Conservation (phyloP, 2,113 vertebrate species). For the Charadrius vociferus region DNA sequence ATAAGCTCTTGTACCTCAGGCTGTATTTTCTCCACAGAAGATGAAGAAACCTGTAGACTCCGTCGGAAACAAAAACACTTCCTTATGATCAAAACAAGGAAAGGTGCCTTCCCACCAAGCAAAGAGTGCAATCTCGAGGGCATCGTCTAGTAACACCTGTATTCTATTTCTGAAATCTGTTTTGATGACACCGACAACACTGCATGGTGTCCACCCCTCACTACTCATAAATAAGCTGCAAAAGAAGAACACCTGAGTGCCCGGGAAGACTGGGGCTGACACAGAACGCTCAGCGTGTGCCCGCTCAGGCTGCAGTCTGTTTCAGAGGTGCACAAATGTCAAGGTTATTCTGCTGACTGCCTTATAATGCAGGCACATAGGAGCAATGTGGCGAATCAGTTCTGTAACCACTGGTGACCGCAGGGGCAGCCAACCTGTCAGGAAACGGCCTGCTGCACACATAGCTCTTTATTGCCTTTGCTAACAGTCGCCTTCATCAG, state of each 20-base stretch:
- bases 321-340: neutral
- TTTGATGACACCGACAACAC: neutral
- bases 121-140: neutral
- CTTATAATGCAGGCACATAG: neutral
- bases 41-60: neutral
- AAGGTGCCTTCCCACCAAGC: neutral
- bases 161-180: neutral
- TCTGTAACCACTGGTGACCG: neutral
- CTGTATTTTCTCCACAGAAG: neutral
- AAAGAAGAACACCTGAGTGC: neutral
- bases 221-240: neutral
- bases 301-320: neutral
- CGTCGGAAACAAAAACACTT: neutral
- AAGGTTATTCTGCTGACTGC: neutral
- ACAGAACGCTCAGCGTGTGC: accelerated
- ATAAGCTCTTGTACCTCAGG: neutral
- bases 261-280: neutral
- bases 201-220: neutral
- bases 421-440: neutral
- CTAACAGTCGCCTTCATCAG: neutral
- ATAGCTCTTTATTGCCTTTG: neutral
- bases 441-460: neutral
- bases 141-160: neutral
- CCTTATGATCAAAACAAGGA: neutral
- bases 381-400: neutral